Percentiles rank a stretch among this genome's conserved stretches.
Conservation (phyloP, 2,113 vertebrate species). For the Myiopsitta monachus region DNA sequence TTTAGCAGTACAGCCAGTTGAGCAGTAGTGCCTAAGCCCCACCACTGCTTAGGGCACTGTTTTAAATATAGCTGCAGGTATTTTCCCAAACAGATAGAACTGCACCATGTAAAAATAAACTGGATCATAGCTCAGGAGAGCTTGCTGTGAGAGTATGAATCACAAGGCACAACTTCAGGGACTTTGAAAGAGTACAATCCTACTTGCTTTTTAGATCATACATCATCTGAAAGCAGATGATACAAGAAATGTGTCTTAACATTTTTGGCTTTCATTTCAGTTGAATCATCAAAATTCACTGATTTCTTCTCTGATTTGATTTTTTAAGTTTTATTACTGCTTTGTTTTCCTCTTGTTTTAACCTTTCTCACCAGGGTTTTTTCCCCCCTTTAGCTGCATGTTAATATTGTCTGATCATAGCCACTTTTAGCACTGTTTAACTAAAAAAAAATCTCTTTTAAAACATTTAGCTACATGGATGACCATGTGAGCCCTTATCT, state of each 20-base stretch:
- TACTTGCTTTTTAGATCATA: not conserved
- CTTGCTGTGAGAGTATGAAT: not conserved
- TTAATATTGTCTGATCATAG: not conserved
- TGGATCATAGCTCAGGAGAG: not conserved
- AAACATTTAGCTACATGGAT: not conserved
- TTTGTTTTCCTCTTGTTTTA: not conserved
- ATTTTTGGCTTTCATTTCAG: not conserved
- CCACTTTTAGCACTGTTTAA: not conserved
- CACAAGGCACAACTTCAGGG: not conserved
- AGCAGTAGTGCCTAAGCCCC: not conserved
- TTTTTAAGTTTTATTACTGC: not conserved
- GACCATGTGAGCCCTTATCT: not conserved
- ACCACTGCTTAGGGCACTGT: not conserved
- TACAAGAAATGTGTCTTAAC: not conserved
- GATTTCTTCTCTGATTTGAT: not conserved
- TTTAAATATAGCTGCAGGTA: not conserved
- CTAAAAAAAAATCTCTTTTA: not conserved
- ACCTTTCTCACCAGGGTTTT: fast-evolving
- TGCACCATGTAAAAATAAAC: not conserved
- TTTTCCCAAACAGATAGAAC: not conserved
- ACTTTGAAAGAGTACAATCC: not conserved
- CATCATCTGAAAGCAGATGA: not conserved
- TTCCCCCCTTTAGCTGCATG: not conserved
- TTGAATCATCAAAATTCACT: not conserved
- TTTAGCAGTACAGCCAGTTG: not conserved